Evolutionary conservation across 2,797 vertebrate species (phyloP).

Genomic region (Aeoliscus strigatus): DNA sequence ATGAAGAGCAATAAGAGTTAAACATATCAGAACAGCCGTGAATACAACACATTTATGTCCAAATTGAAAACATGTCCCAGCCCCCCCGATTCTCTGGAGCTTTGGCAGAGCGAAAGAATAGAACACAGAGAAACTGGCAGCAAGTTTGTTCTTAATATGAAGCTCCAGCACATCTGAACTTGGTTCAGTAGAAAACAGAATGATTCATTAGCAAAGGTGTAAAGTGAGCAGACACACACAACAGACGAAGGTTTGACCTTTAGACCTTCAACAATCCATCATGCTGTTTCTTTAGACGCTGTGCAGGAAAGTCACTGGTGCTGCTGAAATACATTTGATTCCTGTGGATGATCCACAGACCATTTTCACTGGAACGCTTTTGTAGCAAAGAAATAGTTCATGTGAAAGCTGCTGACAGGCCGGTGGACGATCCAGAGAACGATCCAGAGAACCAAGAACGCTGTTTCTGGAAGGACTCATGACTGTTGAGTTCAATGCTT

Average conservation of each 20-base stretch:
- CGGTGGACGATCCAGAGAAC: slow-evolving; percentile 18
- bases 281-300: too few species aligned
- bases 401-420: slow-evolving; percentile 22
- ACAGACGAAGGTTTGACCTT: too few species aligned
- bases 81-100: slow-evolving; percentile 38
- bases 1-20: too few species aligned
- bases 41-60: slow-evolving; percentile 56
- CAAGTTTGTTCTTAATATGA: slow-evolving; percentile 41
- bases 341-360: slow-evolving; percentile 16
- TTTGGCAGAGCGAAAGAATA: slow-evolving; percentile 48
- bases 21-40: slow-evolving; percentile 58
- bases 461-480: slow-evolving; percentile 12
- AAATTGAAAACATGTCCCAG: slow-evolving; percentile 72
- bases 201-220: slow-evolving; percentile 14
- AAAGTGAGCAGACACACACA: slow-evolving; percentile 7
- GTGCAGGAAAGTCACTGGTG: too few species aligned
- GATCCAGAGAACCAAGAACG: too few species aligned
- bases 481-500: slow-evolving; percentile 6
- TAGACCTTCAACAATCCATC: too few species aligned
- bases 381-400: slow-evolving; percentile 10
- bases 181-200: slow-evolving; percentile 46
- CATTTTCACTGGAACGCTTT: slow-evolving; percentile 16
- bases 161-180: too few species aligned
- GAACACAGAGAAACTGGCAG: slow-evolving; percentile 54
- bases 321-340: slow-evolving; percentile 14